These are phyloP conservation scores for Molorchus minor DNA, from an alignment of 2,888 invertebrate species.

Conservation along the genomic window DNA sequence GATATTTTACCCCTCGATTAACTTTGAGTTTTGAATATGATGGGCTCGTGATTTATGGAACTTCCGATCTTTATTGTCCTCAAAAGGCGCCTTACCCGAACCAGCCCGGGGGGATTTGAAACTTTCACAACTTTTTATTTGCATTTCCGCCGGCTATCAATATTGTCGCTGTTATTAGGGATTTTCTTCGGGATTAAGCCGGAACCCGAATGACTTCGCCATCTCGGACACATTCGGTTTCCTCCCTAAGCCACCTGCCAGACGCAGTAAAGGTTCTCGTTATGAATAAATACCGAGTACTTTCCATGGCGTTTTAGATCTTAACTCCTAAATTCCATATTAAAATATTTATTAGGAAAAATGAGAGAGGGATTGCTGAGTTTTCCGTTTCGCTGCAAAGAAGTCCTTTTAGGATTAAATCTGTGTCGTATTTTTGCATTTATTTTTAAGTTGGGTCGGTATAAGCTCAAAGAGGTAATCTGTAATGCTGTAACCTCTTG, in stretches of 20 bases:
- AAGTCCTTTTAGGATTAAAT: slow-evolving; percentile 1
- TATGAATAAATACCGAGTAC: slow-evolving; percentile 14
- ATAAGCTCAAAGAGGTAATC: too few relatives aligned
- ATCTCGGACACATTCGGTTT: slow-evolving; percentile 10
- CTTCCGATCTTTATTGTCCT: slow-evolving; percentile 21
- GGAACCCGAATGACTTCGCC: slow-evolving; percentile 8
- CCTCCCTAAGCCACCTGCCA: slow-evolving; percentile 3
- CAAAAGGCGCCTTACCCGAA: not conserved
- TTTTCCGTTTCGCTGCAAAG: not conserved
- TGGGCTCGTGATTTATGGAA: slow-evolving; percentile 25
- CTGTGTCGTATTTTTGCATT: slow-evolving; percentile 7
- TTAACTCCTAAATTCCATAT: slow-evolving; percentile 6
- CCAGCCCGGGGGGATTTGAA: slow-evolving; percentile 19
- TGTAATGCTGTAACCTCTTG: too few relatives aligned
- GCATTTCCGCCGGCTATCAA: slow-evolving; percentile 31
- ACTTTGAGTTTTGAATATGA: slow-evolving; percentile 36
- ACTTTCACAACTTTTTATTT: slow-evolving; percentile 32
- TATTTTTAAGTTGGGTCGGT: not conserved
- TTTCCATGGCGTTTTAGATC: not conserved
- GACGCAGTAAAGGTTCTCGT: not conserved
- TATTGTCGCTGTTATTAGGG: slow-evolving; percentile 30
- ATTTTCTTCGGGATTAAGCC: slow-evolving; percentile 26
- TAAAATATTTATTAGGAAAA: slow-evolving; percentile 18
- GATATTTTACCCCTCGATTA: slow-evolving; percentile 42
- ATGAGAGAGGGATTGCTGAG: slow-evolving; percentile 7